These are phyloP conservation scores for Brenthis daphne DNA, from an alignment of 2,888 invertebrate genomes.

Conservation along the genomic window DNA sequence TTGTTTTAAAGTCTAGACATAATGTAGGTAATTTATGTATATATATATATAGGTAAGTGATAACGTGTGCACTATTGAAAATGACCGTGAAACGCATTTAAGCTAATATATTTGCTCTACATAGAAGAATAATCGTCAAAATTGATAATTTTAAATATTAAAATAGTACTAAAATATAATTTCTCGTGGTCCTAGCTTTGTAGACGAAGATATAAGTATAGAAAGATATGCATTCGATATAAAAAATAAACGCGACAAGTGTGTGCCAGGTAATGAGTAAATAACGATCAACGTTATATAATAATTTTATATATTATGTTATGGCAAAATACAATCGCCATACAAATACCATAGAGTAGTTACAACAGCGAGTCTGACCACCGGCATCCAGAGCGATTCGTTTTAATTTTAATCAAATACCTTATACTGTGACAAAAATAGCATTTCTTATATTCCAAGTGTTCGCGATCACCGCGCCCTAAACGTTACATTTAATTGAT, in stretches of 20 bases:
- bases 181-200: conserved; percentile 40
- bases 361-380: conserved; percentile 60
- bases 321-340: neutral
- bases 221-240: conserved; percentile 40
- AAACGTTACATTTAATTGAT: conserved; percentile 52
- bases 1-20: neutral
- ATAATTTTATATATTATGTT: conserved; percentile 3
- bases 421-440: conserved; percentile 78
- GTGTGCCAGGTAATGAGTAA: conserved; percentile 20
- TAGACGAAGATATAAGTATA: conserved; percentile 28
- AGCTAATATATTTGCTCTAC: conserved; percentile 31
- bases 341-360: conserved; percentile 36
- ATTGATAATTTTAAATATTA: conserved; percentile 28
- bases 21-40: neutral
- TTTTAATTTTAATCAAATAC: conserved; percentile 49
- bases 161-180: conserved; percentile 38
- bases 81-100: conserved; percentile 15
- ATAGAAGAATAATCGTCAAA: conserved; percentile 36
- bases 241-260: conserved; percentile 40
- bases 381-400: conserved; percentile 65
- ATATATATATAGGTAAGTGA: neutral
- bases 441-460: conserved; percentile 66
- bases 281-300: neutral
- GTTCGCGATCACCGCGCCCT: conserved; percentile 55
- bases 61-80: neutral